These are phyloP conservation scores for Lethocerus indicus DNA, from an alignment of 1,140 invertebrate species.

Conservation along the genomic window DNA sequence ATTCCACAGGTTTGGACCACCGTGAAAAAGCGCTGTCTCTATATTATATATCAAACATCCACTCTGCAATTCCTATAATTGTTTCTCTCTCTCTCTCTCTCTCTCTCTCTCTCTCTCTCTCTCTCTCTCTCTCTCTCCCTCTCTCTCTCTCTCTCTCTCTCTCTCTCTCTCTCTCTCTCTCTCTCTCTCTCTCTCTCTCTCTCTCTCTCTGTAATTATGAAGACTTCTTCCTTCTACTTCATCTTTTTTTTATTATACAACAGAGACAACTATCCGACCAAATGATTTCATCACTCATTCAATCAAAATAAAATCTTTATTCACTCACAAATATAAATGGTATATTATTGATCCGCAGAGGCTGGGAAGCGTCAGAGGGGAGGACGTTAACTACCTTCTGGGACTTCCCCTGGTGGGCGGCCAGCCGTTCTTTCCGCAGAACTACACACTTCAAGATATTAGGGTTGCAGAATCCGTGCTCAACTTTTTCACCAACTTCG, in stretches of 20 bases:
- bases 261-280: no score
- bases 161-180: conserved; percentile 5
- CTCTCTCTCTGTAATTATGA: conserved; percentile 10
- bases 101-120: conserved; percentile 3
- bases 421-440: conserved; percentile 38
- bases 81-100: no score
- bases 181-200: conserved; percentile 10
- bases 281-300: no score
- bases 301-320: no score
- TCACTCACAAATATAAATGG: no score
- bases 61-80: no score
- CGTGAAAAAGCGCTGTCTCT: no score
- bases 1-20: no score
- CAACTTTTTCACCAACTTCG: conserved; percentile 53
- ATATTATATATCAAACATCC: no score
- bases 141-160: conserved; percentile 12
- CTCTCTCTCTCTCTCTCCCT: conserved; percentile 11
- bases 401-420: conserved; percentile 66
- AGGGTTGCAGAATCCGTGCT: conserved; percentile 57
- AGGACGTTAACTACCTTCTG: conserved; percentile 72
- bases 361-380: conserved; percentile 63
- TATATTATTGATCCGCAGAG: conserved; percentile 32
- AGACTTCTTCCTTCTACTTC: no score
- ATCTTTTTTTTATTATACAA: no score
- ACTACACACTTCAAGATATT: conserved; percentile 58